Base-by-base conservation (phyloP, 2,888 invertebrate genomes). In the Drosophila glabriapex region DNA sequence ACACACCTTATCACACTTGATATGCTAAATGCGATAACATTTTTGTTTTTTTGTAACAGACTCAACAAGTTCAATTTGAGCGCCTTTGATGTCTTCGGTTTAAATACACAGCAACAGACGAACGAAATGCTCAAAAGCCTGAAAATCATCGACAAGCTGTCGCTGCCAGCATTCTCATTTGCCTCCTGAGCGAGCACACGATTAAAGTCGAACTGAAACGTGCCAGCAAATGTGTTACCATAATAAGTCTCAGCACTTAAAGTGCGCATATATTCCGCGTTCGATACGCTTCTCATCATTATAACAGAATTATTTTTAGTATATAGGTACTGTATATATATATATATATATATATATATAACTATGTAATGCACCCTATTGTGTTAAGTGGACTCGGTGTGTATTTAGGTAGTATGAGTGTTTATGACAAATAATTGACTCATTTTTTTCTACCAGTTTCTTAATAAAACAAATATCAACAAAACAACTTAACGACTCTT, bases 71-170 rank as follows among this genome's bases (percentile, higher is more conserved):
- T 96, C 94, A 94, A 95, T 84, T 94, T 96, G 55, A 81, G 89
- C 76, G 94, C 94, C 10, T 93, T 96, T 59, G 95, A 96, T 80
- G 92, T 90, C n/a, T 96, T 95, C 93, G 96, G 96, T 16, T 91
- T 95, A 50, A 94, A 95, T 65, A 94, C 95, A 2, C 94, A 94
- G 46, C 93, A 94, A 85, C 93, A 94, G 68, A 91, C 95, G 50
- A 91, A 92, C 49, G 93, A 94, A 66, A 75, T 94, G 87, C 84
- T 94, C 78, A 88, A 84, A 29, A 80, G 78, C 28, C 70, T 92
- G 16, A 90, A 91, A 37, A 82, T 92, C 37, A 39, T 88, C 4
- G 82, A 89, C 33, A 87, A 73, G 65, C 25, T 75, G 1, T 37
- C 70, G 6, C 63, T 90, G 35, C 92, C 92, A 12, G 70, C 69